Evolutionary conservation across 2,888 invertebrate species (phyloP).

Genomic region (Portevinia maculata): DNA sequence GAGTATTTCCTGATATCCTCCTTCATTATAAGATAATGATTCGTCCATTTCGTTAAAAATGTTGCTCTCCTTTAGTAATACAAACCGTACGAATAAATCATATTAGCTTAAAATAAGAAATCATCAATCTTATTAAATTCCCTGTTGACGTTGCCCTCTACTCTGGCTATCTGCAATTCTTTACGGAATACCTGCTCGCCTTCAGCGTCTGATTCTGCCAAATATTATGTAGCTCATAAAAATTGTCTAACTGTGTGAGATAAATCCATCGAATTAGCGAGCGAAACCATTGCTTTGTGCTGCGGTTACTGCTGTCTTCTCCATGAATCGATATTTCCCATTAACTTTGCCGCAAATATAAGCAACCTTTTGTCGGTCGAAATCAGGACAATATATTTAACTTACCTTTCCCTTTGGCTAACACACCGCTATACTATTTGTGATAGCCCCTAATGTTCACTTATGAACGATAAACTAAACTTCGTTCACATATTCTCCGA

Average conservation of each 20-base stretch:
- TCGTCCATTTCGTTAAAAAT: too few relatives aligned
- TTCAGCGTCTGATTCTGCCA: slow-evolving; percentile 3
- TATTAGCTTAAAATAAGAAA: slow-evolving; percentile 22
- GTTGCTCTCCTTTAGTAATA: neutral
- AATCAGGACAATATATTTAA: slow-evolving; percentile 32
- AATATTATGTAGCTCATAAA: slow-evolving; percentile 1
- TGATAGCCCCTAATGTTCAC: too few relatives aligned
- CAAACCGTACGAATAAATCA: slow-evolving; percentile 28
- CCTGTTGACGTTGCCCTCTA: slow-evolving; percentile 5
- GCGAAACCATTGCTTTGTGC: slow-evolving; percentile 34
- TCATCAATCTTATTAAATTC: slow-evolving; percentile 33
- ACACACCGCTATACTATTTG: too few relatives aligned
- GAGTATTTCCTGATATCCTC: too few relatives aligned
- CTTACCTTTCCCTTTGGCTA: neutral
- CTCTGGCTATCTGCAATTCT: neutral
- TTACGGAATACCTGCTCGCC: slow-evolving; percentile 12
- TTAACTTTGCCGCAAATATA: slow-evolving; percentile 55
- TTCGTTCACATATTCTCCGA: too few relatives aligned
- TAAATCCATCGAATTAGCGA: slow-evolving; percentile 47
- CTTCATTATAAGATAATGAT: too few relatives aligned
- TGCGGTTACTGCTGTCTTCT: slow-evolving; percentile 31
- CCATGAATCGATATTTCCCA: slow-evolving; percentile 66
- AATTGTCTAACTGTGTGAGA: slow-evolving; percentile 24
- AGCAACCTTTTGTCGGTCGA: slow-evolving; percentile 37
- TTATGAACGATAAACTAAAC: too few relatives aligned